Base-by-base conservation (phyloP, 2,113 vertebrate genomes). In the Cyanoderma ruficeps region DNA sequence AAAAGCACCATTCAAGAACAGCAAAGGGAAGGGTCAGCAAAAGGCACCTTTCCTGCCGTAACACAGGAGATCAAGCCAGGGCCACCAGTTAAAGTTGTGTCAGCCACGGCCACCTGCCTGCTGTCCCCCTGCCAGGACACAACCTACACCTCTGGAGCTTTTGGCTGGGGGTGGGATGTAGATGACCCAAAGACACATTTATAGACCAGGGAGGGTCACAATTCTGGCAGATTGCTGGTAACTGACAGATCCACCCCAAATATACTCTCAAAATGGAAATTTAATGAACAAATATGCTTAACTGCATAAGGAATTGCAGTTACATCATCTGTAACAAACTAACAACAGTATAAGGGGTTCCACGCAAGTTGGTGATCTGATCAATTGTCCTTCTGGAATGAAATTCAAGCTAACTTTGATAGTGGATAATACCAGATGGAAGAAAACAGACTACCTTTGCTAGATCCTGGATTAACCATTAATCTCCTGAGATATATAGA, bases 381-480 rank as follows among this genome's bases (percentile, higher is more conserved):
- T 27, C 30, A 19, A 10, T 20, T 69, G 31, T 49, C 25, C n/a
- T 80, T 74, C 9, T 17, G 31, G 28, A 50, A 64, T 30, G 11
- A 68, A 90, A 87, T 41, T 69, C 31, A 67, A 88, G 18, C 52
- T 61, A 65, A 49, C 31, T 83, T 79, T 55, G 42, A 79, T 20
- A 80, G 28, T 3, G 17, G 53, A 13, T 46, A 44, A 56, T 27
- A 85, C 6, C 11, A 13, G 60, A 80, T 21, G 12, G 57, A 87
- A 87, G 20, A 83, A 56, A 41, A 68, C 17, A 71, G 9, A 53
- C 61, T 18, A 46, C 50, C 49, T 82, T n/a, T 77, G 25, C 41
- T 67, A 84, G 64, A 88, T 42, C 65, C 69, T 57, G 46, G 76
- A 86, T 82, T 92, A 93, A 81, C 90, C 61, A 92, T 49, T 84